Conservation (phyloP, 2,888 invertebrate species). For the Cabera pusaria region DNA sequence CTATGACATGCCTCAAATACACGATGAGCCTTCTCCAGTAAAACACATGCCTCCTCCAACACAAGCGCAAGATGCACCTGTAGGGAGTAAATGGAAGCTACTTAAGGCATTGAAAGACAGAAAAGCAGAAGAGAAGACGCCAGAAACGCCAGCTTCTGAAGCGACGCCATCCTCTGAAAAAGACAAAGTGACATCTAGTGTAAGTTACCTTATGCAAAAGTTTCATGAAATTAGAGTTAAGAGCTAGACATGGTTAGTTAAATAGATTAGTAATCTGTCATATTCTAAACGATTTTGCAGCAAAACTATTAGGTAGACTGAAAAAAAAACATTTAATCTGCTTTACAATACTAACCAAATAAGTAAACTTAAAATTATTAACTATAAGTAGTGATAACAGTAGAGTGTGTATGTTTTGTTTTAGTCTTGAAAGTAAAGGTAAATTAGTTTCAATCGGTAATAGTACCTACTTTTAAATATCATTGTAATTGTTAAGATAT, state of each 20-base stretch:
- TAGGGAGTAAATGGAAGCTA: constrained; percentile 95
- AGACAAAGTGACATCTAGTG: constrained; percentile 88
- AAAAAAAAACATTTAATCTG: constrained; percentile 51
- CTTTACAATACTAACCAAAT: constrained; percentile 43
- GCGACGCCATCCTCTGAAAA: constrained; percentile 84
- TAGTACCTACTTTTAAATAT: background rate
- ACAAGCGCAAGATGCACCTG: constrained; percentile 79
- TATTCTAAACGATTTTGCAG: constrained; percentile 22
- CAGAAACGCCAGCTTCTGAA: constrained; percentile 85
- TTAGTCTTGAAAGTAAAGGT: constrained; percentile 4
- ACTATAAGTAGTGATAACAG: constrained; percentile 35
- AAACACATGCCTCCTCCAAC: constrained; percentile 52
- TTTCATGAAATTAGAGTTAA: constrained; percentile 87
- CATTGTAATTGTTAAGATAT: background rate
- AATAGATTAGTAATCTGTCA: constrained; percentile 21
- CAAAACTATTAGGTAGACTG: constrained; percentile 58
- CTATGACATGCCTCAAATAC: constrained; percentile 80
- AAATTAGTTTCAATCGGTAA: constrained; percentile 3
- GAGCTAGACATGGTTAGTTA: no score
- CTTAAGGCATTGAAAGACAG: constrained; percentile 94
- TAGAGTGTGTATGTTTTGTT: constrained; percentile 13
- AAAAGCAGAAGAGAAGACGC: constrained; percentile 93
- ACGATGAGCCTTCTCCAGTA: constrained; percentile 47
- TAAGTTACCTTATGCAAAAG: constrained; percentile 85
- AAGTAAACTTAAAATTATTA: constrained; percentile 11